Evolutionary conservation across 2,797 vertebrate genomes (phyloP), one percentile per base, ranked within the genome.

Genomic region (Microcaecilia unicolor): DNA sequence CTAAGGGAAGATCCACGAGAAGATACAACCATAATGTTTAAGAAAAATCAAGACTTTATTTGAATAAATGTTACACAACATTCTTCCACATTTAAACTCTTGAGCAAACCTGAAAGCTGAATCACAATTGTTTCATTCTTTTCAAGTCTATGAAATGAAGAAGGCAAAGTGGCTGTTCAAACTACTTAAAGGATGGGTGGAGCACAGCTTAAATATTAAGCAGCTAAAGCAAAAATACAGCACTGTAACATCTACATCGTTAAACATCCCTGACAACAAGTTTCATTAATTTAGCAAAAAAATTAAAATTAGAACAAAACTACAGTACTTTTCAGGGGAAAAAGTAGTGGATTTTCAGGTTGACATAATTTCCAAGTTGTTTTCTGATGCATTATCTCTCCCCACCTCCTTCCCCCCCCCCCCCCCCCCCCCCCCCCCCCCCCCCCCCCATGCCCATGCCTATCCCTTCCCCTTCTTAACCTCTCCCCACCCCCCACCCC

Each of bases 141-240:
- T 79, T 82, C 72, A 80, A 77, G 70, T 81, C 72, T 73, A 81
- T 74, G 77, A 81, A 77, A 78, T 61, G 70, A 78, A 83, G 63
- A 64, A 75, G 72, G 72, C 68, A 72, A 61, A 56, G 72, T 74
- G 74, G 72, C 61, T 63, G 66, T 60, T 61, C 64, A 68, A 69
- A 73, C 77, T 66, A 78, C 60, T n/a, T n/a, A 67, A 74, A 69
- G 64, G 70, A 63, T 73, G 67, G 68, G 75, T 28, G 64, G 67
- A 72, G 74, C 72, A 72, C 73, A 83, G 81, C 81, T 84, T 84
- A 84, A 84, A 84, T 84, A 83, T 81, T 84, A 84, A 84, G 81
- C 81, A 81, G 81, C 78, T 73, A 70, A 82, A 80, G 81, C 77
- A 77, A n/a, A n/a, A n/a, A 74, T 67, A 76, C 58, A 68, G 64